Evolutionary conservation across 2,797 vertebrate species (phyloP), one percentile per base, ranked within the genome.

Genomic region (Halcyon chelicuti): DNA sequence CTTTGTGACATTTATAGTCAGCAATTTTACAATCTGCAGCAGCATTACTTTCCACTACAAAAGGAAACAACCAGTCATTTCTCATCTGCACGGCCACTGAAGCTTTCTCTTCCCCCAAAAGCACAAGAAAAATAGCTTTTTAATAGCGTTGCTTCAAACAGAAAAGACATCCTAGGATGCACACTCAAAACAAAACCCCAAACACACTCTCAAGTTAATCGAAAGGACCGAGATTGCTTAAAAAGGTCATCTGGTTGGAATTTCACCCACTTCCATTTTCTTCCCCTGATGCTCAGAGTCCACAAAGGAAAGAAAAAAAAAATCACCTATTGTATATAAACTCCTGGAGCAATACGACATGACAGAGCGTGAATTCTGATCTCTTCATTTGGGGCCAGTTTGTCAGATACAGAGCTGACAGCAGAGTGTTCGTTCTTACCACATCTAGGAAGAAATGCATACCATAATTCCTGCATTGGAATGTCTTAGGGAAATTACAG

Each of bases 401-500:
- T 84, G 78, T 49, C 80, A 86, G 83, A 39, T 37, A 26, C 2
- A 1, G 62, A 31, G 37, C 88, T 87, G 88, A 18, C 67, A 80
- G 84, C 58, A 33, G 70, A 92, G 60, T 15, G 55, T 67, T 67
- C 46, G 55, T 67, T 67, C 46, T 54, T 5, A 67, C 60, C 81
- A 42, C 37, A 31, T 5, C 35, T 14, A 88, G 76, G 54, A 94
- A 78, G 22, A 54, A 90, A 58, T 8, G n/a, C 66, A 55, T 40
- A 17, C 12, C 67, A 4, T 5, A 84, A 40, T 5, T 20, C 65
- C 89, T 87, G 75, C 81, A 17, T 8, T 52, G 82, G 49, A 94
- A 94, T 86, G 88, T 5, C 79, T 84, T 22, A 12, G 2, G 40
- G 47, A 78, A 94, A 95, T 95, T 46, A 62, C 3, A 94, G 58